A percentile compares a stretch with the other conserved stretches of the same genome.
Conservation (phyloP, 2,113 vertebrate species). For the Beaufortia kweichowensis region DNA sequence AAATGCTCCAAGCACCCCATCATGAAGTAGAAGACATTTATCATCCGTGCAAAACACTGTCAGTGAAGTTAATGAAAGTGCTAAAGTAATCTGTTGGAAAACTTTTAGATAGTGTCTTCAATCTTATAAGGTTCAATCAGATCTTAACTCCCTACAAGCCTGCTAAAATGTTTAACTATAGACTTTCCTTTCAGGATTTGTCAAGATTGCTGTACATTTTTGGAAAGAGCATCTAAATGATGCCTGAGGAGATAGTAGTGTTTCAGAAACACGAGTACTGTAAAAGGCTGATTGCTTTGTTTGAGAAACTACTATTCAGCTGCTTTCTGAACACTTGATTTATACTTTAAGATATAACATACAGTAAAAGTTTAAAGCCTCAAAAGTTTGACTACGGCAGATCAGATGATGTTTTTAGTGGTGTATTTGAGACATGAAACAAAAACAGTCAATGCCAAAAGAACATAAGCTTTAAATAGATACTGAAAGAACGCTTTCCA, state of each 20-base stretch:
- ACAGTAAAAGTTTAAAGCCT: too few relatives aligned
- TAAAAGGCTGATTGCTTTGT: too few relatives aligned
- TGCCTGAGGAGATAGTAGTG: not conserved
- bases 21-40: constrained; percentile 24
- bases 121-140: constrained; percentile 7
- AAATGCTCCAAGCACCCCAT: not conserved
- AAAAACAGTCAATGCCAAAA: too few relatives aligned
- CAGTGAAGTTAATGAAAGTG: constrained; percentile 24
- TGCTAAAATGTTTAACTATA: not conserved
- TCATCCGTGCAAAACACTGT: constrained; percentile 14
- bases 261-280: not conserved
- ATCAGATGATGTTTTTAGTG: too few relatives aligned
- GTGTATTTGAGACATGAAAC: too few relatives aligned
- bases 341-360: too few relatives aligned
- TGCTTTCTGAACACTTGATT: too few relatives aligned
- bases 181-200: constrained; percentile 26
- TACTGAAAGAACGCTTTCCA: too few relatives aligned
- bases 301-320: too few relatives aligned
- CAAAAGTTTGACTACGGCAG: too few relatives aligned
- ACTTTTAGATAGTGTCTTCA: constrained; percentile 5
- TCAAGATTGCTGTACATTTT: constrained; percentile 3
- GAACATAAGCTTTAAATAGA: too few relatives aligned
- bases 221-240: not conserved
- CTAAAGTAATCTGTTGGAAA: not conserved
- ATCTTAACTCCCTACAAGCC: not conserved